Base-by-base conservation (phyloP, 1,140 invertebrate species). In the Saxidomus purpurata region DNA sequence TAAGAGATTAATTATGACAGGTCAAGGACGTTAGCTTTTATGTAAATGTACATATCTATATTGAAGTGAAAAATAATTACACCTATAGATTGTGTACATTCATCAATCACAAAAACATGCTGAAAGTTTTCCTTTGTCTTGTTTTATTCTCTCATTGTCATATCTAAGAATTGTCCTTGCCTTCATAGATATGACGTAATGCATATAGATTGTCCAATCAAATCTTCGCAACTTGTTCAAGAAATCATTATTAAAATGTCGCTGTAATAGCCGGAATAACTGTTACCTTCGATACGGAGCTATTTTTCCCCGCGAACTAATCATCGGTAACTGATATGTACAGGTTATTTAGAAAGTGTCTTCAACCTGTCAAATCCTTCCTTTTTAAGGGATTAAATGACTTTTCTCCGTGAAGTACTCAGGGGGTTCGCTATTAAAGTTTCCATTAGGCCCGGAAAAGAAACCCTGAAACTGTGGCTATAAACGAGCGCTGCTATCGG, bases 391-490 rank as follows among this genome's bases (percentile, higher is more conserved):
- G 86, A 88, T 88, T 80, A 88, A 71, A 88, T 88, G 86, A 61
- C 86, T 69, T 55, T 63, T 52, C 52, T 71, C 49, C 59, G 40
- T 36, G 77, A 88, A 81, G 34, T 31, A 49, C 25, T 40, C 36
- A 40, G 47, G 52, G 86, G 43, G 77, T 77, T 79, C 43, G 77
- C 77, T 88, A 55, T 88, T 88, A 88, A 55, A 88, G 77, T 79
- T 80, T 88, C 86, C 86, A 88, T 88, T 88, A 88, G 61, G 86
- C 86, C 86, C 86, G 86, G 86, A 88, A 88, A 81, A 81, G 86
- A 69, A 80, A 52, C 76, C 86, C 71, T 87, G 76, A 76, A 79
- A 79, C 69, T 80, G 86, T 36, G 49, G 61, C 61, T 79, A 88
- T 88, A 88, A 88, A 88, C 36, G 86, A 63, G 36, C 59, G 86